These are phyloP conservation scores for Sebastes kiyomatsui DNA, from an alignment of 2,797 vertebrate species.

Conservation along the genomic window DNA sequence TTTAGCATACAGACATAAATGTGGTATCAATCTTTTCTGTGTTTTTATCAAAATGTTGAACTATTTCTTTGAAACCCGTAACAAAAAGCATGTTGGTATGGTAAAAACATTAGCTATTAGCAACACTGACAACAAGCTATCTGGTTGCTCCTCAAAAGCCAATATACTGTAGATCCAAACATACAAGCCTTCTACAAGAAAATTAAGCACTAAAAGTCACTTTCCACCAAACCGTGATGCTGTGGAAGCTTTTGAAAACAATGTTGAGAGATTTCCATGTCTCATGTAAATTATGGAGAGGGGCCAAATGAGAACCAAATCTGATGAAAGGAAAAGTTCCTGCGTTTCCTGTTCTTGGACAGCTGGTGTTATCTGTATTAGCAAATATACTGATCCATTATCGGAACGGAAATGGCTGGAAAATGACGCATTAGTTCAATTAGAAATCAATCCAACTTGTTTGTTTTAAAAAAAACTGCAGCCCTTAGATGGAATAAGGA, in stretches of 20 bases:
- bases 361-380: background rate
- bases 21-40: too few species aligned
- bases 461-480: background rate
- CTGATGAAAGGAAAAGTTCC: background rate
- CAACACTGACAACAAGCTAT: too few species aligned
- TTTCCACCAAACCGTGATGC: background rate
- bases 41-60: background rate
- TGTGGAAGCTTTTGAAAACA: conserved; percentile 1
- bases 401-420: conserved; percentile 16
- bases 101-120: background rate
- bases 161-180: background rate
- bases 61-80: background rate
- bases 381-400: background rate
- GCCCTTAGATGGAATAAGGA: background rate
- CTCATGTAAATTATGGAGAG: conserved; percentile 33
- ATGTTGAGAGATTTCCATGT: conserved; percentile 4
- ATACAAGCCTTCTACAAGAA: background rate
- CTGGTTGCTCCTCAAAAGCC: background rate
- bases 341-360: background rate
- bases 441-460: conserved; percentile 14
- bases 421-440: background rate
- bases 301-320: conserved; percentile 27
- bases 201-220: background rate
- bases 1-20: background rate
- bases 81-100: background rate